phyloP scores from a whole-genome alignment of 2,113 vertebrate species.

The Hiodon tergisus region DNA sequence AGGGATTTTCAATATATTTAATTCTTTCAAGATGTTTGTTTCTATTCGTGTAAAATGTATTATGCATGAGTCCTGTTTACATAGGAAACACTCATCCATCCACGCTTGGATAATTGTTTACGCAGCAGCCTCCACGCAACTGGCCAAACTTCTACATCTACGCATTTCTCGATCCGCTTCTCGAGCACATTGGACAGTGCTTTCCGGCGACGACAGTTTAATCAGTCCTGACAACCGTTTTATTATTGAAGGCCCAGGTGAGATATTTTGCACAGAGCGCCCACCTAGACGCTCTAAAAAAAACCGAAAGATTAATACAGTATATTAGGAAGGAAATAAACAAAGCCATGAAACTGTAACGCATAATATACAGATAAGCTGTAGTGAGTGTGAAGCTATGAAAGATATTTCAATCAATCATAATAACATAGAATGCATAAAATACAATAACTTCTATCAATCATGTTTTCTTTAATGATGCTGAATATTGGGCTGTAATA shows the following conservation, averaged over 20 bases:
- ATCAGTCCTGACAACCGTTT: background rate
- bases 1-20: background rate
- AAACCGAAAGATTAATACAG: background rate
- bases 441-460: background rate
- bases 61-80: background rate
- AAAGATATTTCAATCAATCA: too few relatives aligned
- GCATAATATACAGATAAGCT: too few relatives aligned
- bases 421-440: background rate
- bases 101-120: background rate
- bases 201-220: background rate
- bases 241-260: background rate
- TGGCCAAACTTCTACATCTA: background rate
- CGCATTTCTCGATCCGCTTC: background rate
- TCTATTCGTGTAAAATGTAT: background rate
- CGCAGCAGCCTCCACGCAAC: background rate
- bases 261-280: background rate
- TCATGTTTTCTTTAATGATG: conserved; percentile 1
- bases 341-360: background rate
- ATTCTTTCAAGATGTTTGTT: background rate
- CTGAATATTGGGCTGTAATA: conserved; percentile 7
- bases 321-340: background rate
- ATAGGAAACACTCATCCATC: background rate
- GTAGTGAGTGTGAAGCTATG: too few relatives aligned
- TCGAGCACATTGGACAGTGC: background rate
- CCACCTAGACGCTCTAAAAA: too few relatives aligned